A percentile compares a stretch with the other conserved stretches of the same genome.
These are phyloP conservation scores for Mesoclemmys tuberculata DNA, from an alignment of 2,113 vertebrate species.

Conservation along the genomic window DNA sequence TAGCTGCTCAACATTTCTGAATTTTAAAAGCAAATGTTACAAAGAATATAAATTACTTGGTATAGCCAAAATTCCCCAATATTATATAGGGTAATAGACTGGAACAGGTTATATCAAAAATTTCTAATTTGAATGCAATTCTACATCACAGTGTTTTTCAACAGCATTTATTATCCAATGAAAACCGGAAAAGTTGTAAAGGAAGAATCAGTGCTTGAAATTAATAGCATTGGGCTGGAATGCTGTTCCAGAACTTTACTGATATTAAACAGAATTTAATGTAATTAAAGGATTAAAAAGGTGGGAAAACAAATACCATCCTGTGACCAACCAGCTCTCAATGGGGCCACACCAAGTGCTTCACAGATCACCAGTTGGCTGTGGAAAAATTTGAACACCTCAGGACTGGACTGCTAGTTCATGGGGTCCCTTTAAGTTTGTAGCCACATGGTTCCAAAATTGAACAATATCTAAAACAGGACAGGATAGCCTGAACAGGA, in stretches of 20 bases:
- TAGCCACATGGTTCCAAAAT: neutral
- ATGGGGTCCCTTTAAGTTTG: conserved; percentile 41
- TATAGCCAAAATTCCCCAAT: neutral
- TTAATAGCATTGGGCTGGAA: neutral
- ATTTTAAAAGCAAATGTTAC: neutral
- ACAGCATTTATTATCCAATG: neutral
- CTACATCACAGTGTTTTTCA: neutral
- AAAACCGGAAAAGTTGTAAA: neutral
- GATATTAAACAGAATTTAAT: neutral
- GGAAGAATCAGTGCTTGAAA: neutral
- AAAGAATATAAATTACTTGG: conserved; percentile 16
- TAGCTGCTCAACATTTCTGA: conserved; percentile 10
- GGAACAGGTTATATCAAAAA: neutral
- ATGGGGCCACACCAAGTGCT: neutral
- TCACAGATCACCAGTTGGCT: neutral
- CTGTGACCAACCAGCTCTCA: neutral
- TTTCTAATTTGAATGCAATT: neutral
- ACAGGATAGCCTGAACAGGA: conserved; percentile 30
- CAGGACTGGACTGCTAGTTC: conserved; percentile 4
- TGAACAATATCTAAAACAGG: conserved; percentile 61
- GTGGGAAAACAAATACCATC: neutral
- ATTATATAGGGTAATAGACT: neutral
- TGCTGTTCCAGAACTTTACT: neutral
- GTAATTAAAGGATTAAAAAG: neutral
- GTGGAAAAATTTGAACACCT: conserved; percentile 5